Evolutionary conservation across 2,888 invertebrate species (phyloP), one percentile per base, ranked within the genome.

Genomic region (Girardia tigrina): DNA sequence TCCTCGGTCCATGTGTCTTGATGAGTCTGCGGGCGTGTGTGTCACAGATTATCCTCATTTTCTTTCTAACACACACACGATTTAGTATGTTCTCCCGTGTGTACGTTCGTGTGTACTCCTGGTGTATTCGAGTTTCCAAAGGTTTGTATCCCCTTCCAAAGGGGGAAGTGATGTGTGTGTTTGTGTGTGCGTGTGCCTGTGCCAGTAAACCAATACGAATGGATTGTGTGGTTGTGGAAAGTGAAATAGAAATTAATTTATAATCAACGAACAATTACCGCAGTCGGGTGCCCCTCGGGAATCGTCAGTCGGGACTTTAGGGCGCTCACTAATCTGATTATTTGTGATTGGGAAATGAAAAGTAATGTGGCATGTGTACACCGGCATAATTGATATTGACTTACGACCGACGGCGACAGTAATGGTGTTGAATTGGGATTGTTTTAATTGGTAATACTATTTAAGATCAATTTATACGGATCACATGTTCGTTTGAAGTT

Each of bases 201-300:
- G n/a, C n/a, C n/a, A n/a, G n/a, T n/a, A n/a, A n/a, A n/a, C n/a
- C n/a, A n/a, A n/a, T n/a, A n/a, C n/a, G n/a, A n/a, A n/a, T n/a
- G n/a, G n/a, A n/a, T n/a, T n/a, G n/a, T n/a, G n/a, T n/a, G 36
- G 12, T 36, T 36, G 56, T 4, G 56, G n/a, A 56, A 12, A 56
- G 56, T 56, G 56, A n/a, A 56, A 56, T 56, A 56, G 23, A 56
- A 56, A 56, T 56, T 56, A 56, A 56, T 56, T 56, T 56, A 56
- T 56, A 56, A 56, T 56, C 56, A 56, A 56, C 56, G n/a, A 56
- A 56, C 56, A 56, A 56, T 56, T 56, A 56, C n/a, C 56, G n/a
- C 56, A 56, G 56, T n/a, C 56, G 56, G n/a, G 8, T 56, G 56
- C 23, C 56, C 56, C 56, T n/a, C 20, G 20, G 56, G 56, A 56